These are phyloP conservation scores for Psettodes erumei DNA, from an alignment of 2,113 vertebrate species.

Conservation along the genomic window DNA sequence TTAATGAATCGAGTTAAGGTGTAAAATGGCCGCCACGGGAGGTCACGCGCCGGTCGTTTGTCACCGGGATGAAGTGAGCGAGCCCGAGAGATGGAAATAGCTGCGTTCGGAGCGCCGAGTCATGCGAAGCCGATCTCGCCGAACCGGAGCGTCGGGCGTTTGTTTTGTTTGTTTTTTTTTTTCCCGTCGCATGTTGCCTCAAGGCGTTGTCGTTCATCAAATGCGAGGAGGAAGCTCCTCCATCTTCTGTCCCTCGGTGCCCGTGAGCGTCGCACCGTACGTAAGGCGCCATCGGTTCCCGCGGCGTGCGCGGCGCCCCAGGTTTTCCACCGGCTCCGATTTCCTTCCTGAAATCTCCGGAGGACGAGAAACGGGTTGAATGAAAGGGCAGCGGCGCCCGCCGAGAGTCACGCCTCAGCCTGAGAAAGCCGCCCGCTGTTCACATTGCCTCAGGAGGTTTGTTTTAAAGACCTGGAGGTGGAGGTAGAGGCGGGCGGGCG, in stretches of 20 bases:
- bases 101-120: constrained; percentile 57
- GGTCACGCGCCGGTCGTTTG: constrained; percentile 66
- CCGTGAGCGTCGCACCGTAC: constrained; percentile 48
- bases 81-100: constrained; percentile 59
- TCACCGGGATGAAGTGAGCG: constrained; percentile 49
- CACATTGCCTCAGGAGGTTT: too few species aligned
- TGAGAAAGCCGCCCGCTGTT: too few species aligned
- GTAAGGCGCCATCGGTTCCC: constrained; percentile 28
- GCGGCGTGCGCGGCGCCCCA: neutral
- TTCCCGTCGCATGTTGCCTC: constrained; percentile 45
- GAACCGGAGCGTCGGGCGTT: constrained; percentile 44
- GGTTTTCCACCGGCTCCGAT: constrained; percentile 6
- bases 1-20: constrained; percentile 61
- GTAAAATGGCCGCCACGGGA: constrained; percentile 64
- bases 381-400: neutral
- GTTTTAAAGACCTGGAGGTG: neutral
- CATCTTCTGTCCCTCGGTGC: constrained; percentile 32
- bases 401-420: too few species aligned
- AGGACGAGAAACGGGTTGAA: neutral
- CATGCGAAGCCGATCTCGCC: constrained; percentile 56
- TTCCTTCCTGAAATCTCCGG: neutral
- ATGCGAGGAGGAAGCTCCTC: constrained; percentile 56
- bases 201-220: constrained; percentile 48
- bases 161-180: constrained; percentile 52
- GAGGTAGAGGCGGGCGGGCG: neutral